Evolutionary conservation across 2,113 vertebrate species (phyloP), one percentile per base, ranked within the genome.

Genomic region (Ictalurus punctatus): DNA sequence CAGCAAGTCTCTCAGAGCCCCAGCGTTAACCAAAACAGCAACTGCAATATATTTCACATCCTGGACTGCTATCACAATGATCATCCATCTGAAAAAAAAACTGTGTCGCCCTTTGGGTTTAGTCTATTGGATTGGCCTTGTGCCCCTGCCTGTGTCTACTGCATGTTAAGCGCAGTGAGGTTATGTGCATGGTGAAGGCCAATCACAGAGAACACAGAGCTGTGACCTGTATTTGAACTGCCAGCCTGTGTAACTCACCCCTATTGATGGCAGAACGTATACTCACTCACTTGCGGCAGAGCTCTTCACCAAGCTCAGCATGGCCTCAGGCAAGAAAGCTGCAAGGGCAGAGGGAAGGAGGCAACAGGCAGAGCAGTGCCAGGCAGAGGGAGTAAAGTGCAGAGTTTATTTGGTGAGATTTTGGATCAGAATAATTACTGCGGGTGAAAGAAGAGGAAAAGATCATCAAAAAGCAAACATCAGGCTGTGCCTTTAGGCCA

Each of bases 191-290:
- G 67, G 23, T 40, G 6, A 30, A 84, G 61, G 76, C 85, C 88
- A 87, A 67, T 91, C 88, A 89, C 27, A 54, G 40, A 58, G 56
- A 81, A 85, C 56, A 88, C 89, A 92, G 88, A 48, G 91, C 91
- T 87, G 91, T 96, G 95, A 95, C 94, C 94, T 94, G 92, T 91
- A 63, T 92, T 95, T 96, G 95, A 96, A 96, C 95, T 87, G 17
- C n/a, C 88, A 94, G 95, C 94, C 95, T 95, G 92, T 93, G 93
- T 94, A 95, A 95, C 94, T 93, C 95, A 94, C 94, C 94, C 93
- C 89, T 95, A 94, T 95, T 95, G 95, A 95, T 94, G 92, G 92
- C 90, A 89, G 89, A 58, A 93, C 89, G 87, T 90, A 83, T 89
- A 92, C 85, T 63, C 84, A 86, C 90, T 80, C 74, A 30, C 80